Evolutionary conservation across 1,140 invertebrate genomes (phyloP), one percentile per base, ranked within the genome.

Genomic region (Homarus americanus): DNA sequence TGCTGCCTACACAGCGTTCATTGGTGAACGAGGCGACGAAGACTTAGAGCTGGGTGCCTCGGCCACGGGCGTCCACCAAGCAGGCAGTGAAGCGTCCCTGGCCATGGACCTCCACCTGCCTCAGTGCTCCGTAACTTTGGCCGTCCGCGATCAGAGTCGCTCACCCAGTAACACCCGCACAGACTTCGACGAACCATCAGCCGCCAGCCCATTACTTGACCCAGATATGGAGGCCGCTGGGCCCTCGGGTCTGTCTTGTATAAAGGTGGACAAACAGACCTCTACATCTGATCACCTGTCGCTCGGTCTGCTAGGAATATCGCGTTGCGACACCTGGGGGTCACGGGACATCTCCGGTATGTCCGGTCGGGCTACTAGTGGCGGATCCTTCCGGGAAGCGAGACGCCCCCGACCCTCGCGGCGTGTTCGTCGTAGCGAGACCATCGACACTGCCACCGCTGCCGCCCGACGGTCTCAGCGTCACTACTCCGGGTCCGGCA

Each of bases 381-480:
- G 92, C 17, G 92, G 92, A 5, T 93, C 92, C 41, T 93, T 93
- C 82, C 76, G 90, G 66, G 92, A 93, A 76, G 10, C 92, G 1
- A 69, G 87, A 38, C 86, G 91, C 32, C 90, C 92, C 5, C 78
- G 86, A 17, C 40, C 90, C 32, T 69, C 82, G 36, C 90, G 92
- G n/a, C 87, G 91, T 32, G 92, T 93, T 4, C 80, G 87, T 34
- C 90, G 92, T 72, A 93, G 92, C 44, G 92, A 93, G 49, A 93
- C 92, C n/a, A 93, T 91, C 87, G 92, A 91, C 84, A 92, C 92
- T 95, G 96, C 86, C 96, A 97, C 94, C 93, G 94, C 94, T 93
- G 82, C 85, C 49, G 41, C 63, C 66, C 82, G 84, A 32, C 41
- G 63, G 41, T 63, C 49, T 17, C 58, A 69, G 53, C 85, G 69